These are phyloP conservation scores for Corydoras sp. DNA, from an alignment of 2,113 vertebrate species.

Conservation along the genomic window DNA sequence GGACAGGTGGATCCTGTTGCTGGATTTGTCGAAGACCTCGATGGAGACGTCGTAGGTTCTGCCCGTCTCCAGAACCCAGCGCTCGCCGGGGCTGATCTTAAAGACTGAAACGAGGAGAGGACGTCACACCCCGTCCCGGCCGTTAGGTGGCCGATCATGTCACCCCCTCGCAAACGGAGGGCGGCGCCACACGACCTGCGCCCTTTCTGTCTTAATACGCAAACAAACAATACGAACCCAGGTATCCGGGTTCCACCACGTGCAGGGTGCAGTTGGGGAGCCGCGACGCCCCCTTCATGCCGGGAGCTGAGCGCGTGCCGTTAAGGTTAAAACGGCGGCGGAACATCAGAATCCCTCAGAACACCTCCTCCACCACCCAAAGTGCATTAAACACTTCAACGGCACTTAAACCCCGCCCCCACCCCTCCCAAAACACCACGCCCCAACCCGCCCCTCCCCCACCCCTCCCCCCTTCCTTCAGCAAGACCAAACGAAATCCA, in stretches of 20 bases:
- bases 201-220: background rate
- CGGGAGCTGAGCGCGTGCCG: conserved; percentile 64
- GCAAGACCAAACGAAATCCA: too few relatives aligned
- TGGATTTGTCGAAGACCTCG: conserved; percentile 86
- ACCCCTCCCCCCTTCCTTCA: too few relatives aligned
- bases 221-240: conserved; percentile 67
- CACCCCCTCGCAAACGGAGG: too few relatives aligned
- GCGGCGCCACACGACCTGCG: too few relatives aligned
- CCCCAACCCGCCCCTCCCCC: too few relatives aligned
- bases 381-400: too few relatives aligned
- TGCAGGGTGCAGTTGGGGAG: conserved; percentile 89
- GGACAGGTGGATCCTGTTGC: conserved; percentile 84
- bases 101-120: conserved; percentile 67
- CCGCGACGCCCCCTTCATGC: conserved; percentile 85
- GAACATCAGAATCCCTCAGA: background rate
- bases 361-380: background rate
- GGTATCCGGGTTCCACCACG: conserved; percentile 83
- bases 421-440: too few relatives aligned
- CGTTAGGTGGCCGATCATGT: too few relatives aligned
- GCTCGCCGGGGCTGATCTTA: conserved; percentile 81
- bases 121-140: background rate
- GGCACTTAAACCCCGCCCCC: too few relatives aligned
- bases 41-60: conserved; percentile 77
- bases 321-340: conserved; percentile 61
- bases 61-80: conserved; percentile 86